These are phyloP conservation scores for Semotilus atromaculatus DNA, from an alignment of 2,797 vertebrate genomes.

Conservation along the genomic window DNA sequence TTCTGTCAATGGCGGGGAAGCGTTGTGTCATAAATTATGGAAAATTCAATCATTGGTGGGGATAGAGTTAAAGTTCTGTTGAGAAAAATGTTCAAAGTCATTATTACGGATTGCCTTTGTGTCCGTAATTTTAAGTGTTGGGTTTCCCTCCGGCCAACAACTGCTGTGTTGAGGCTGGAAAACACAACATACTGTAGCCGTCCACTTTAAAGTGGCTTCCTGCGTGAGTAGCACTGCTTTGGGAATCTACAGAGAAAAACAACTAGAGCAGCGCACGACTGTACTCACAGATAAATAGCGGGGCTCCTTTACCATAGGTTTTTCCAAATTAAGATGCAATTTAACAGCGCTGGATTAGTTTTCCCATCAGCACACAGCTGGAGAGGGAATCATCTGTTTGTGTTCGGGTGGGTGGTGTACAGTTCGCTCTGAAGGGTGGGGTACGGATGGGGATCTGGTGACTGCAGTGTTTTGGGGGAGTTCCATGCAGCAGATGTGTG, in stretches of 20 bases:
- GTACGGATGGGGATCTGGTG: slow-evolving; percentile 42
- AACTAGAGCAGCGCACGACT: slow-evolving; percentile 32
- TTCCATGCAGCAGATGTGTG: slow-evolving; percentile 69
- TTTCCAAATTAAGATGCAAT: slow-evolving; percentile 21
- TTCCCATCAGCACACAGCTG: slow-evolving; percentile 10
- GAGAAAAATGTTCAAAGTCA: not conserved
- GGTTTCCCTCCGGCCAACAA: slow-evolving; percentile 8
- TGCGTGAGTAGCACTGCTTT: slow-evolving; percentile 34
- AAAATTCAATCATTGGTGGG: not conserved
- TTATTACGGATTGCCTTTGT: not conserved
- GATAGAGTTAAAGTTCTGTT: not conserved
- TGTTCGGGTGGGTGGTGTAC: slow-evolving; percentile 44
- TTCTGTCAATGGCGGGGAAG: not conserved
- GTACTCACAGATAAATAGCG: slow-evolving; percentile 39
- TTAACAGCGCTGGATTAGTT: not conserved
- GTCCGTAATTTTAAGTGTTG: not conserved
- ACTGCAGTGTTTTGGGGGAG: slow-evolving; percentile 63
- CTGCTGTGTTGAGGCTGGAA: slow-evolving; percentile 47
- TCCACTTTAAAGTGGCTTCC: slow-evolving; percentile 33
- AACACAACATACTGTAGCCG: slow-evolving; percentile 61
- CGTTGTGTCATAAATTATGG: not conserved
- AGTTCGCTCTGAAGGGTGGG: slow-evolving; percentile 48
- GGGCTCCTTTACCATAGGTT: not conserved
- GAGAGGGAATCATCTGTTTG: slow-evolving; percentile 34
- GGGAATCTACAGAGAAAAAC: slow-evolving; percentile 43